These are phyloP conservation scores for Thomomys bottae DNA, from an alignment of 2,113 vertebrate species.

Conservation along the genomic window DNA sequence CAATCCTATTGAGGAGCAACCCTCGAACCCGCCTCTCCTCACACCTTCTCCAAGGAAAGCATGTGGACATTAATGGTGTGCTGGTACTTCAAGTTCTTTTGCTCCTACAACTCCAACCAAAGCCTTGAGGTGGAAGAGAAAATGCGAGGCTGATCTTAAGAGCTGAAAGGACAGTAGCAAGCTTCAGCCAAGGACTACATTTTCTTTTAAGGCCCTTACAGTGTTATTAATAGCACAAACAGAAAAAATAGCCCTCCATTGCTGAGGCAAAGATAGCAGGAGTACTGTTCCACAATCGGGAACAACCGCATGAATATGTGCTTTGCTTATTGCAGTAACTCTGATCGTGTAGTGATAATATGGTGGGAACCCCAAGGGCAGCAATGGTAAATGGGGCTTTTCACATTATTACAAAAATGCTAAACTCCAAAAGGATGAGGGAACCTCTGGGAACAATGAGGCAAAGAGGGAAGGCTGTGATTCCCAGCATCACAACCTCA, in stretches of 20 bases:
- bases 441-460: not conserved
- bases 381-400: constrained; percentile 62
- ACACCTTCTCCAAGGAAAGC: not conserved
- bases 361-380: not conserved
- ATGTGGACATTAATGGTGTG: accelerated
- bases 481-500: constrained; percentile 59
- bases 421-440: not conserved
- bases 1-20: not conserved
- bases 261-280: not conserved
- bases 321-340: not conserved
- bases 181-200: constrained; percentile 20
- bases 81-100: not conserved
- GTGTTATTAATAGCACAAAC: not conserved
- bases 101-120: not conserved
- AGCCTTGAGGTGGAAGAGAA: constrained; percentile 3
- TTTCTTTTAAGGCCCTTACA: not conserved
- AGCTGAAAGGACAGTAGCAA: not conserved
- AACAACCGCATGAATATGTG: not conserved
- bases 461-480: constrained; percentile 33
- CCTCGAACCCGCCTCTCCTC: not conserved
- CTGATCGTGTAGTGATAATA: not conserved
- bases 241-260: not conserved
- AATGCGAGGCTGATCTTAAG: not conserved
- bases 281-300: not conserved
- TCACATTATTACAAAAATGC: constrained; percentile 62